phyloP scores from a whole-genome alignment of 1,140 invertebrate species.

The Cotesia vestalis region DNA sequence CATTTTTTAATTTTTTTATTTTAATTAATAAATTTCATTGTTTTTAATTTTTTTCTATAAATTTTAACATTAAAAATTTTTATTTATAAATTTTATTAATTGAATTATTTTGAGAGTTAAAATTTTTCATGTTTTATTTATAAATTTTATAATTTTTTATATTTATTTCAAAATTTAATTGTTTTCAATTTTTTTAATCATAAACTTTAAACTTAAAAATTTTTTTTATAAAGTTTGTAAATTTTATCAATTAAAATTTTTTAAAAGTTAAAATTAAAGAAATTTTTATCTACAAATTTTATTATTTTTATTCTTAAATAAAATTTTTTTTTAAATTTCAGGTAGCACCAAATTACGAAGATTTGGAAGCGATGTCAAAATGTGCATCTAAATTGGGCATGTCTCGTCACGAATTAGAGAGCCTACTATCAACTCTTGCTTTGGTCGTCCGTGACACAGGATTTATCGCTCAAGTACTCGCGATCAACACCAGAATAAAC shows the following conservation, averaged over 20 bases:
- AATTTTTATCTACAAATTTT: background rate
- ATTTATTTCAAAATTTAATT: too few species aligned
- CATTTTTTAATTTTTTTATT: too few species aligned
- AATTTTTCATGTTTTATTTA: background rate
- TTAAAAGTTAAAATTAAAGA: background rate
- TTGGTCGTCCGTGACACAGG: conserved; percentile 76
- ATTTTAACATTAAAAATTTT: background rate
- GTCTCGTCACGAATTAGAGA: conserved; percentile 69
- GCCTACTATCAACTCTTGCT: conserved; percentile 72
- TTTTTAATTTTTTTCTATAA: too few species aligned
- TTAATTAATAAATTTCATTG: too few species aligned
- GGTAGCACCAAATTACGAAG: conserved; percentile 70
- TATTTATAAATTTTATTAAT: background rate
- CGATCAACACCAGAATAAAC: conserved; percentile 78
- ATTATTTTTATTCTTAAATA: background rate
- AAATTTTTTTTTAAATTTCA: conserved; percentile 52
- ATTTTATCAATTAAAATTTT: background rate
- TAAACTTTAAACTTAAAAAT: too few species aligned
- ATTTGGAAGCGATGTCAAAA: conserved; percentile 68
- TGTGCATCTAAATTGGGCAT: conserved; percentile 78
- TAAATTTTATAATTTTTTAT: too few species aligned
- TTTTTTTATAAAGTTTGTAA: too few species aligned
- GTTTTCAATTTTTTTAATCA: too few species aligned
- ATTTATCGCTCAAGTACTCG: conserved; percentile 76
- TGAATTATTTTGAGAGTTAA: too few species aligned